Percentiles rank a stretch among this genome's conserved stretches.
Evolutionary conservation across 2,888 invertebrate species (phyloP).

Genomic region (Rhodophaea formosa): DNA sequence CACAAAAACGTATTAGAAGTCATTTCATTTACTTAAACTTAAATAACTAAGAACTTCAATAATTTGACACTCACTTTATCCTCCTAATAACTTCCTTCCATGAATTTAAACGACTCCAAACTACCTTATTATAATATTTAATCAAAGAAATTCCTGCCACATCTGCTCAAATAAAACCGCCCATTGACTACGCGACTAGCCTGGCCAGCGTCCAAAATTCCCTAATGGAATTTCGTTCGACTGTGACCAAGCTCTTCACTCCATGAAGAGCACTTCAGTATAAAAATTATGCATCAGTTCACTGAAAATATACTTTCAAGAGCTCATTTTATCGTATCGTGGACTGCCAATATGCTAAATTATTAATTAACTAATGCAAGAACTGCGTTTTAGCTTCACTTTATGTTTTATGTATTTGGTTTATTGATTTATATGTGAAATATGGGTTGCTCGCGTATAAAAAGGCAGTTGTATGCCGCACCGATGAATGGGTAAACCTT

Average conservation of each 20-base stretch:
- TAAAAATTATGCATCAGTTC: conserved; percentile 64
- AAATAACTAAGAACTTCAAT: not conserved
- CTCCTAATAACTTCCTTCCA: not conserved
- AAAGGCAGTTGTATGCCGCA: too few relatives aligned
- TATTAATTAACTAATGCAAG: not conserved
- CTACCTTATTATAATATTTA: conserved; percentile 16
- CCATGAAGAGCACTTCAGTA: conserved; percentile 52
- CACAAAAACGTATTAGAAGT: too few relatives aligned
- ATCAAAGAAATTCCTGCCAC: conserved; percentile 21
- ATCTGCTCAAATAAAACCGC: conserved; percentile 43
- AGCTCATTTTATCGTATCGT: conserved; percentile 30
- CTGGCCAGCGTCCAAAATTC: conserved; percentile 69
- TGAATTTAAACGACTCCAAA: conserved; percentile 6
- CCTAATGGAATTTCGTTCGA: conserved; percentile 70
- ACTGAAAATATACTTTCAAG: conserved; percentile 49
- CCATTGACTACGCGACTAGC: conserved; percentile 36
- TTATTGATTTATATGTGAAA: too few relatives aligned
- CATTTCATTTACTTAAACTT: too few relatives aligned
- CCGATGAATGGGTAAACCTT: too few relatives aligned
- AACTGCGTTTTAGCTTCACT: too few relatives aligned
- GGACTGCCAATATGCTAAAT: conserved; percentile 23
- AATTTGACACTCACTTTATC: not conserved
- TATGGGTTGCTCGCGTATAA: too few relatives aligned
- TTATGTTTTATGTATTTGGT: too few relatives aligned
- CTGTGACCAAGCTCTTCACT: conserved; percentile 65